These are phyloP conservation scores for Diarsia brunnea DNA, from an alignment of 2,888 invertebrate species.

Conservation along the genomic window DNA sequence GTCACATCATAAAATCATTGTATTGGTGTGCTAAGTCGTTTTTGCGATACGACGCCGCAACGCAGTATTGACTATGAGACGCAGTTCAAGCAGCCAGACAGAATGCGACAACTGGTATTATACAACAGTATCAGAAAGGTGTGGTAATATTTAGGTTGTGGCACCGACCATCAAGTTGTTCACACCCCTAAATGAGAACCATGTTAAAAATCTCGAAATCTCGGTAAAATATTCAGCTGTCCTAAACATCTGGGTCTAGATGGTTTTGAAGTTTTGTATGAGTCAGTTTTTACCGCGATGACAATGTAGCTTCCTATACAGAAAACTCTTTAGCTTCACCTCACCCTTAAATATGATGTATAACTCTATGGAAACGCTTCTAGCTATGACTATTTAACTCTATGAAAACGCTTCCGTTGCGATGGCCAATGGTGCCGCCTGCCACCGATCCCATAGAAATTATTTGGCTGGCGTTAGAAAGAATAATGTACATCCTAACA, in stretches of 20 bases:
- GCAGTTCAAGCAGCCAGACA: background rate
- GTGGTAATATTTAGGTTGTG: background rate
- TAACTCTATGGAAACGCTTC: background rate
- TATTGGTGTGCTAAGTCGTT: no score
- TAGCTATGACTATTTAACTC: background rate
- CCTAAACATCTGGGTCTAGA: background rate
- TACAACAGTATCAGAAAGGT: background rate
- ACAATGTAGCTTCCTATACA: background rate
- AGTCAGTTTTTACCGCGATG: background rate
- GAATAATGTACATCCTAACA: background rate
- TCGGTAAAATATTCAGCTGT: background rate
- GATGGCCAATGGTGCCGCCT: background rate
- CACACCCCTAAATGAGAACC: no score
- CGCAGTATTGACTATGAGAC: no score
- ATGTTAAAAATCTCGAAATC: background rate
- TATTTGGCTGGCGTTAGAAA: background rate
- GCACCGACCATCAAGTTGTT: background rate
- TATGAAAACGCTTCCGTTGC: background rate
- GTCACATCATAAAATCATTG: no score
- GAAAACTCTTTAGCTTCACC: background rate
- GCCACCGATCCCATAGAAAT: background rate
- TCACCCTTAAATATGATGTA: background rate
- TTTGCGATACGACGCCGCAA: no score
- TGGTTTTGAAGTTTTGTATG: background rate
- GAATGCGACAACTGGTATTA: background rate